A percentile compares a stretch with the other conserved stretches of the same genome.
Evolutionary conservation across 1,140 invertebrate genomes (phyloP).

Genomic region (Trissolcus basalis): DNA sequence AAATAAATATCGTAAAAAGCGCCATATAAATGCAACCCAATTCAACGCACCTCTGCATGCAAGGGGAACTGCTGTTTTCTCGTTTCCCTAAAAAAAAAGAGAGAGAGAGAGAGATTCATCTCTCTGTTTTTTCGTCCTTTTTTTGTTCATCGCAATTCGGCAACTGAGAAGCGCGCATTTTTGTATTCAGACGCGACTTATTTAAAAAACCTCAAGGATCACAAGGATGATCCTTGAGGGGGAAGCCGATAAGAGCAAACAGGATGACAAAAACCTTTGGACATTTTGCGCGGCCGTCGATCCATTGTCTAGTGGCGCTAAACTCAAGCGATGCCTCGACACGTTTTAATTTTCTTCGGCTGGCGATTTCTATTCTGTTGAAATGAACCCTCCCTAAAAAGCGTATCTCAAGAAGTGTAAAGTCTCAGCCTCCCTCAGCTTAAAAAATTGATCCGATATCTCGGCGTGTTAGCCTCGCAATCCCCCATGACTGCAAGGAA

Average conservation of each 20-base stretch:
- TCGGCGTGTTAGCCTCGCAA: constrained; percentile 73
- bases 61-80: constrained; percentile 37
- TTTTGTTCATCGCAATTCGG: too few species aligned
- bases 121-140: constrained; percentile 15
- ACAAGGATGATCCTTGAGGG: too few species aligned
- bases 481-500: constrained; percentile 73
- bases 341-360: constrained; percentile 74
- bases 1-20: constrained; percentile 60
- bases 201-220: background rate
- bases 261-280: constrained; percentile 10
- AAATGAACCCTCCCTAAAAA: constrained; percentile 51
- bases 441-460: constrained; percentile 71
- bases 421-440: constrained; percentile 74
- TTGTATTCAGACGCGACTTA: background rate
- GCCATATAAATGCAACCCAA: constrained; percentile 58
- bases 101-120: too few species aligned
- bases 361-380: constrained; percentile 65
- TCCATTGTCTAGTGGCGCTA: constrained; percentile 38
- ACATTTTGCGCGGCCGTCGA: constrained; percentile 30
- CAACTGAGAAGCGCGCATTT: too few species aligned
- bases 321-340: constrained; percentile 54
- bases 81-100: constrained; percentile 19
- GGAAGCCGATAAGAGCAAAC: constrained; percentile 1
- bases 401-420: constrained; percentile 73
- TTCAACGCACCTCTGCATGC: constrained; percentile 55